These are phyloP conservation scores for Albula goreensis DNA, from an alignment of 2,113 vertebrate species.

Conservation along the genomic window DNA sequence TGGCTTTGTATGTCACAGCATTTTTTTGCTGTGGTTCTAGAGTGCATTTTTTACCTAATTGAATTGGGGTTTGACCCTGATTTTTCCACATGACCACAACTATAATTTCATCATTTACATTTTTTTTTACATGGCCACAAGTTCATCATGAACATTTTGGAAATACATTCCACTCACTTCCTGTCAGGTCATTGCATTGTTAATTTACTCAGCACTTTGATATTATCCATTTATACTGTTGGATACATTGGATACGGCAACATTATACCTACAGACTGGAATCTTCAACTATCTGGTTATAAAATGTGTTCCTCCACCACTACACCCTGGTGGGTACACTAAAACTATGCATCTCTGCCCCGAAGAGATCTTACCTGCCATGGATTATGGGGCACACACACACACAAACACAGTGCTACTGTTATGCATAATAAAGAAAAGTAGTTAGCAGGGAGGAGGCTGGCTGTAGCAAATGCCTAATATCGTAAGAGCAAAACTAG, in stretches of 20 bases:
- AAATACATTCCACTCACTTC: not conserved
- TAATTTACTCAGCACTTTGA: not conserved
- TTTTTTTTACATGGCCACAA: not conserved
- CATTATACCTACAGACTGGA: not conserved
- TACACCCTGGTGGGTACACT: not conserved
- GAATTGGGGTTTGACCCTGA: not conserved
- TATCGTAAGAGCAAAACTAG: too few relatives aligned
- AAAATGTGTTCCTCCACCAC: not conserved
- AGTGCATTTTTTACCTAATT: not conserved
- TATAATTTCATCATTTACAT: not conserved
- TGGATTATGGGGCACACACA: not conserved
- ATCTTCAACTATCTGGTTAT: not conserved
- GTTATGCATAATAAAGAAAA: too few relatives aligned
- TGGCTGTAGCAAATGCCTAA: too few relatives aligned
- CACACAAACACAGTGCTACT: not conserved
- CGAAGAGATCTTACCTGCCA: not conserved
- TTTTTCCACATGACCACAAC: not conserved
- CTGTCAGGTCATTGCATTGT: not conserved
- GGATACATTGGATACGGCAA: not conserved
- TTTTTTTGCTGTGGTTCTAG: not conserved
- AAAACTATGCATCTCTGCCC: not conserved
- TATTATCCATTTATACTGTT: not conserved
- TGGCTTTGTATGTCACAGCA: not conserved
- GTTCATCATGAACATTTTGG: not conserved
- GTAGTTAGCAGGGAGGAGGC: too few relatives aligned